Evolutionary conservation across 2,797 vertebrate genomes (phyloP), one percentile per base, ranked within the genome.

Genomic region (Agapornis canus): DNA sequence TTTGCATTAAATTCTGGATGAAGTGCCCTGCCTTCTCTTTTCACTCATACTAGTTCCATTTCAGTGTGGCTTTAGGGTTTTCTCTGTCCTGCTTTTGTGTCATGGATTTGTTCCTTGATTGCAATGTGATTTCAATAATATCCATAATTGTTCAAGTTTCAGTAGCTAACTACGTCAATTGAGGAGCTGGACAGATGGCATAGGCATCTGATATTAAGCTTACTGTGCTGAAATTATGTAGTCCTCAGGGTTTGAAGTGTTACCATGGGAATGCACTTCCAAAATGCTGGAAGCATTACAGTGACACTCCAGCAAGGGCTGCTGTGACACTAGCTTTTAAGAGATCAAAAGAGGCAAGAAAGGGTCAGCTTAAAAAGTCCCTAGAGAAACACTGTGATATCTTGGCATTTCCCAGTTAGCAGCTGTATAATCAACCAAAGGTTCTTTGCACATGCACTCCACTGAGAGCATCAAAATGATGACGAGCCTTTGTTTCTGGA

Each of bases 101-200:
- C 59, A 83, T 60, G 71, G 51, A 71, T 92, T 91, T 78, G 82
- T 94, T 94, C 63, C 72, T 93, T 96, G 72, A 93, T 91, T 87
- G 84, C 82, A 61, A 45, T 56, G 89, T n/a, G 91, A 86, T 93
- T 92, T 91, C 76, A 72, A 48, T 91, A 91, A 89, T 77, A 83
- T 56, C 86, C 8, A 0, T 90, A 96, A 92, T 80, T 94, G 90
- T 75, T 94, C 21, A 91, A 95, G 94, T 97, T 95, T 83, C 85
- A 82, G 92, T 20, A 48, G 92, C 82, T 92, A 86, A 59, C 73
- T 66, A 23, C 56, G 68, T 79, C 94, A 96, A 94, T 40, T 90
- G 91, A 91, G 86, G 75, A 91, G 78, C 87, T 82, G 94, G 95
- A 94, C 95, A 96, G 95, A 96, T 95, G 95, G 94, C 82, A 94